Evolutionary conservation across 1,140 invertebrate species (phyloP), one percentile per base, ranked within the genome.

Genomic region (Procambarus clarkii): DNA sequence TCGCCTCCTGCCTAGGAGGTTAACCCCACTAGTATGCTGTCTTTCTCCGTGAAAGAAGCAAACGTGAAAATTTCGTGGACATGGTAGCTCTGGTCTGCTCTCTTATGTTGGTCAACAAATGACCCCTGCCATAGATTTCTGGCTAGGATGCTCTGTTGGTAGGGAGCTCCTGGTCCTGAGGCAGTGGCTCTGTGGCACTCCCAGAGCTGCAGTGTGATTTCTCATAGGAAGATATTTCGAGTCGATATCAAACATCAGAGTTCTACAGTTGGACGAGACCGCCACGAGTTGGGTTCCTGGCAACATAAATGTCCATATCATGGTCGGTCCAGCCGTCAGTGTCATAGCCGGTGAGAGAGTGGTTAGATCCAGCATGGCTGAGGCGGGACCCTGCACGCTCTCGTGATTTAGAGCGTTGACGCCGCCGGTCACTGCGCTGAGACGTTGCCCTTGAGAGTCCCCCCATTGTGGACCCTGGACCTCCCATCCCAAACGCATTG

Each of bases 221-320:
- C 79, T 18, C 48, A 44, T n/a, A 80, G 46, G 48, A 54, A 48
- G 54, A 18, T 34, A 3, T 13, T 34, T 18, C 34, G 7, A 34
- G 24, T 13, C 11, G 13, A 48, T 34, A 34, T 54, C 50, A 13
- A 54, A 54, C 2, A 54, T 13, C 50, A 9, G 50, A 69, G n/a
- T 44, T 58, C 50, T 92, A 93, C 24, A 93, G 88, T 78, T 93
- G 92, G n/a, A 93, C 92, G n/a, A 92, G 93, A 69, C 92, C 97
- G 93, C 97, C 96, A 74, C 97, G 96, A 21, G 97, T 98, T 84
- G 97, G 97, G 95, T 98, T 98, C 93, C 98, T 96, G 85, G 97
- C 97, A 96, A 98, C 98, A 94, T 98, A 98, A 93, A 98, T 98
- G 93, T 98, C 98, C 97, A 98, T 98, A 94, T 98, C 98, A 94